A percentile compares a stretch with the other conserved stretches of the same genome.
phyloP scores from a whole-genome alignment of 2,797 vertebrate genomes.

The Ctenosaura bakeri region DNA sequence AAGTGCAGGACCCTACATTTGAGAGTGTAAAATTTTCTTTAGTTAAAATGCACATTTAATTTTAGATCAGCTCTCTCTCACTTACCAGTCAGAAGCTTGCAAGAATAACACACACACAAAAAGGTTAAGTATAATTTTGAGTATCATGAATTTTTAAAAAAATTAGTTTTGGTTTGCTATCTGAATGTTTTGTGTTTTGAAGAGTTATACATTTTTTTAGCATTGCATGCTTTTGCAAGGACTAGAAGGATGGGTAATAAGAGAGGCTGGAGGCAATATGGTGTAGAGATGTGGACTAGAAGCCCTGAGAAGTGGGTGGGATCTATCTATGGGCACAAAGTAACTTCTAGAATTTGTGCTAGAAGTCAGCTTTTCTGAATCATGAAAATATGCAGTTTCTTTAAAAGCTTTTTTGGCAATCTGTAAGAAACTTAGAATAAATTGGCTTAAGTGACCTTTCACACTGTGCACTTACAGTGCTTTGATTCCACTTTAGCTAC shows the following conservation, averaged over 20 bases:
- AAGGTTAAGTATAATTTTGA: neutral
- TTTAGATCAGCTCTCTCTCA: neutral
- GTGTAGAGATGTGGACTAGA: neutral
- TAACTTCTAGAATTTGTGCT: neutral
- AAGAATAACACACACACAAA: neutral
- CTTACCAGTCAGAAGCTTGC: neutral
- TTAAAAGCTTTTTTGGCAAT: neutral
- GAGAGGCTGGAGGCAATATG: neutral
- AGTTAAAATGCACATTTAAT: neutral
- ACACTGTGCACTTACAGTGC: no score
- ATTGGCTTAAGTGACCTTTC: no score
- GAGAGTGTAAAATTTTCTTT: neutral
- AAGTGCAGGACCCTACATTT: no score
- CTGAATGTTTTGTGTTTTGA: neutral
- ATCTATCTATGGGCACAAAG: neutral
- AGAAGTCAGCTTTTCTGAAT: neutral
- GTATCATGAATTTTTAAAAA: neutral
- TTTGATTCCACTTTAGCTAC: no score
- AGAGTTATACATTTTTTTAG: neutral
- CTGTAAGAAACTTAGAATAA: neutral
- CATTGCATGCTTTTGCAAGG: neutral
- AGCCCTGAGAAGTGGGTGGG: neutral
- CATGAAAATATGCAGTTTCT: neutral
- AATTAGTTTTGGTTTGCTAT: neutral
- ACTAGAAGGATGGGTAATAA: neutral